These are phyloP conservation scores for Branchellion lobata DNA, from an alignment of 2,888 invertebrate genomes.

Conservation along the genomic window DNA sequence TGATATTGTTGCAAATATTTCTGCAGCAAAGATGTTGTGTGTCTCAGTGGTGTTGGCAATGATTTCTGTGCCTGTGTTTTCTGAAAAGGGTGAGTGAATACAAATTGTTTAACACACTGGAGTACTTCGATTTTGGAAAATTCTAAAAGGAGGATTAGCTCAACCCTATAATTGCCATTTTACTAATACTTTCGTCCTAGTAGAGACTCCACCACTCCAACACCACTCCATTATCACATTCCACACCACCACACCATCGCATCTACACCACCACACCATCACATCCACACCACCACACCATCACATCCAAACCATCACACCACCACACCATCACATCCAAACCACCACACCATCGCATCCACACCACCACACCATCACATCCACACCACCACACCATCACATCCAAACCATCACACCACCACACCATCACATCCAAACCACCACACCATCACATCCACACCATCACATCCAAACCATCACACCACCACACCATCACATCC, in stretches of 20 bases:
- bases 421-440: conserved; percentile 21
- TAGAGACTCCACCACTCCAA: neutral
- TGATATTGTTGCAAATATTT: no score
- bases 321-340: conserved; percentile 18
- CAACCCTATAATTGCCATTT: no score
- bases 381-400: neutral
- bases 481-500: neutral
- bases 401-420: neutral
- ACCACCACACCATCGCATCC: neutral
- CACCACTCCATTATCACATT: neutral
- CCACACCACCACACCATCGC: conserved; percentile 51
- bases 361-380: conserved; percentile 4
- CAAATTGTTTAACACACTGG: neutral
- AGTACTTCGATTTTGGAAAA: no score
- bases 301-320: no score
- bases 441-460: no score
- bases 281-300: neutral
- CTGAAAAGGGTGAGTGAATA: no score
- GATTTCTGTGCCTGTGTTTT: no score
- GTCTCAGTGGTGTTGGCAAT: no score
- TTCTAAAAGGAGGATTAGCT: no score
- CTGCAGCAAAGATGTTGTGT: no score
- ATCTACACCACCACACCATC: neutral
- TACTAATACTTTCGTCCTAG: neutral
- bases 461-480: conserved; percentile 3